Conservation (phyloP, 2,888 invertebrate genomes). For the Saturnia japonica region DNA sequence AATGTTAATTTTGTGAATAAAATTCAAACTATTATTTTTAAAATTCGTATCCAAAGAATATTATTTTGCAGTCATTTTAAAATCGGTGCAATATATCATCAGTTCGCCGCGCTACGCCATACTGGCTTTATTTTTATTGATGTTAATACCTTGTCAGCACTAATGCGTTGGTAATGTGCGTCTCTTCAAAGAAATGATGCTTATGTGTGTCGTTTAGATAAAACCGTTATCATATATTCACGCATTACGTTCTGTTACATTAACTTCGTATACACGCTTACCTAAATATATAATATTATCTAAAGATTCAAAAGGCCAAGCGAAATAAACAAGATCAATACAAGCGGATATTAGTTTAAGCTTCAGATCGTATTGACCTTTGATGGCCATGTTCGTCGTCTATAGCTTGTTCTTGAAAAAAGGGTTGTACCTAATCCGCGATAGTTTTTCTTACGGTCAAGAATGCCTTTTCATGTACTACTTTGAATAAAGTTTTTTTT, state of each 20-base stretch:
- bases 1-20: neutral
- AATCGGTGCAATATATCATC: conserved; percentile 57
- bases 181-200: conserved; percentile 42
- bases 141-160: conserved; percentile 54
- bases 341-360: neutral
- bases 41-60: neutral
- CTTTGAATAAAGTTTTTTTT: conserved; percentile 4
- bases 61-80: conserved; percentile 42
- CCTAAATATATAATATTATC: neutral
- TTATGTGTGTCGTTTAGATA: conserved; percentile 49
- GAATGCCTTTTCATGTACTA: neutral
- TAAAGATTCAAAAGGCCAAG: neutral
- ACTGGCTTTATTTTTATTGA: conserved; percentile 56
- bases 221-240: conserved; percentile 2
- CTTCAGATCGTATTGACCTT: neutral
- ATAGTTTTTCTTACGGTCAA: neutral
- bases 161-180: conserved; percentile 56
- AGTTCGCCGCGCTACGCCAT: conserved; percentile 48
- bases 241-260: conserved; percentile 7
- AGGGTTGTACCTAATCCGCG: neutral
- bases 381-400: neutral
- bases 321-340: conserved; percentile 4
- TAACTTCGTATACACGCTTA: neutral
- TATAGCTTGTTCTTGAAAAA: neutral
- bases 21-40: neutral